A percentile compares a stretch with the other conserved stretches of the same genome.
These are phyloP conservation scores for Lasioglossum pauxillum DNA, from an alignment of 2,888 invertebrate genomes.

Conservation along the genomic window DNA sequence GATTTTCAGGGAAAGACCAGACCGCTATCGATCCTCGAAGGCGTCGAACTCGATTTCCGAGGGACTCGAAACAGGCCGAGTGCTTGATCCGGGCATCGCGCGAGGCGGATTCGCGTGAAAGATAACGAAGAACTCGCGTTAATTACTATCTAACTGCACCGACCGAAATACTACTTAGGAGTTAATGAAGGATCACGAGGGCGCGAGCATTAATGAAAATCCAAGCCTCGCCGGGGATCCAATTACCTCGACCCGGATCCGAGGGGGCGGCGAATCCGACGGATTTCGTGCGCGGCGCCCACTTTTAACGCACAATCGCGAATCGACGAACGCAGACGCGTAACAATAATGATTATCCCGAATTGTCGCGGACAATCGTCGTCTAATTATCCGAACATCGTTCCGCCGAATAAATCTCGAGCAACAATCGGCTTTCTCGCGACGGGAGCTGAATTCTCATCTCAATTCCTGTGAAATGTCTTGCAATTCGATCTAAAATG, in stretches of 20 bases:
- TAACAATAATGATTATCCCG: neutral
- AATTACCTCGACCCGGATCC: constrained; percentile 12
- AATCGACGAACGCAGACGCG: neutral
- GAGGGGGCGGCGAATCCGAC: neutral
- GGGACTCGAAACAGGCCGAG: neutral
- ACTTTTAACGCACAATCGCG: constrained; percentile 7
- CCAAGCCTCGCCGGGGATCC: constrained; percentile 14
- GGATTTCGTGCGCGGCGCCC: neutral
- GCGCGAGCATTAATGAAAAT: constrained; percentile 19
- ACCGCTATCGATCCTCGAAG: neutral
- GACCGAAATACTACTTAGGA: constrained; percentile 3
- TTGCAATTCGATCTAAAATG: neutral
- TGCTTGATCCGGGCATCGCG: neutral
- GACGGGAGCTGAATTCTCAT: neutral
- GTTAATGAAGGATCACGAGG: constrained; percentile 5
- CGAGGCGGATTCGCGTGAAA: neutral
- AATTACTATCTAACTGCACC: constrained; percentile 22
- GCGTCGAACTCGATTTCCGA: neutral
- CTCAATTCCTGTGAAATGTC: neutral
- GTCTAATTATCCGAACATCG: constrained; percentile 1
- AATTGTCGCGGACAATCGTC: constrained; percentile 10
- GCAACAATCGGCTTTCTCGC: neutral
- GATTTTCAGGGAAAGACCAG: neutral
- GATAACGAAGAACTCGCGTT: constrained; percentile 14
- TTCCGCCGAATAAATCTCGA: neutral